phyloP scores from a whole-genome alignment of 2,888 invertebrate species.

The Lomographa bimaculata region DNA sequence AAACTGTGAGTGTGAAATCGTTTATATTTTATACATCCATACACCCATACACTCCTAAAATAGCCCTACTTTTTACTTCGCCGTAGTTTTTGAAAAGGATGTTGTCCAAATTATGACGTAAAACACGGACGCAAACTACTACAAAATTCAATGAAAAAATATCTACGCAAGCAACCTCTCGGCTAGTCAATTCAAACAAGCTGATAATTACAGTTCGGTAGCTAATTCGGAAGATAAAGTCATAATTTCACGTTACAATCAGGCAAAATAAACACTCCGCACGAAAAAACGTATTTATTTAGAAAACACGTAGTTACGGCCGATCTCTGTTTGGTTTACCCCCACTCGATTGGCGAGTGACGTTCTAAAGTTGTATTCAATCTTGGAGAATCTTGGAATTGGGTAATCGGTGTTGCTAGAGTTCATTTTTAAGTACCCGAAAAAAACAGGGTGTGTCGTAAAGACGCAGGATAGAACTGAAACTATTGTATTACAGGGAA shows the following conservation, averaged over 20 bases:
- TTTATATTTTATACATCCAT: too few species aligned
- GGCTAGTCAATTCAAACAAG: constrained; percentile 5
- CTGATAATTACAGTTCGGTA: constrained; percentile 12
- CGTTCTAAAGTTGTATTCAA: constrained; percentile 10
- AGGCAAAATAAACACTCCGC: constrained; percentile 23
- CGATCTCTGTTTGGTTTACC: constrained; percentile 11
- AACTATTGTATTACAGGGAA: too few species aligned
- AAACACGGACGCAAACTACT: too few species aligned
- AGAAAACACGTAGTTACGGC: constrained; percentile 13
- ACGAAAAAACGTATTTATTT: constrained; percentile 21
- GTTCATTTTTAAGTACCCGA: constrained; percentile 12
- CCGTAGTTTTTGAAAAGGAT: too few species aligned
- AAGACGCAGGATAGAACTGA: too few species aligned
- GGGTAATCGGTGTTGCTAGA: constrained; percentile 15
- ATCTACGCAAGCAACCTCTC: constrained; percentile 10
- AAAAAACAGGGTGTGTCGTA: too few species aligned
- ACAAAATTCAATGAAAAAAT: too few species aligned
- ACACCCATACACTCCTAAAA: too few species aligned
- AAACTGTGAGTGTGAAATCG: too few species aligned
- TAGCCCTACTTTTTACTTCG: too few species aligned
- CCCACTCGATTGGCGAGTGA: constrained; percentile 10
- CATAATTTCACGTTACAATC: constrained; percentile 20
- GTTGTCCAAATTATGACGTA: too few species aligned
- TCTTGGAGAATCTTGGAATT: too few species aligned
- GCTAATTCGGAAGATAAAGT: constrained; percentile 23